Percentiles rank a stretch among this genome's conserved stretches.
Evolutionary conservation across 2,888 invertebrate genomes (phyloP).

Genomic region (Arenicola marina): DNA sequence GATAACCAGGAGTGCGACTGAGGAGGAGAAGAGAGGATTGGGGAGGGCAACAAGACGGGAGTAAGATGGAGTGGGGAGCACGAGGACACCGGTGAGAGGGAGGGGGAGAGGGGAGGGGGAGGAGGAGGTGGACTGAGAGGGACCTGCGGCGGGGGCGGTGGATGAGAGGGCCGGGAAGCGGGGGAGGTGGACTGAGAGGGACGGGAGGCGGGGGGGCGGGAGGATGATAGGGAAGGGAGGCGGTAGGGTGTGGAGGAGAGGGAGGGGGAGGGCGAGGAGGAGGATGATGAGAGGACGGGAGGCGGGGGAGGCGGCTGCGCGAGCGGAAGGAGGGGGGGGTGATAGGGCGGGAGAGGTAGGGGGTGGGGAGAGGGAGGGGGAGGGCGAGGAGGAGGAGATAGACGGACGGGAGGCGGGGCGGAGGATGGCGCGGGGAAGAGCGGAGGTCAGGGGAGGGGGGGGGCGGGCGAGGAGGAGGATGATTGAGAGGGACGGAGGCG

Average conservation of each 20-base stretch:
- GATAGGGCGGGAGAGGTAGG: background rate
- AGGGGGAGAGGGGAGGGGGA: background rate
- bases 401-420: background rate
- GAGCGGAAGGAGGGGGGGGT: background rate
- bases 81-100: background rate
- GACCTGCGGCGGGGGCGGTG: background rate
- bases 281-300: background rate
- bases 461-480: background rate
- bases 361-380: background rate
- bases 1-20: background rate
- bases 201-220: background rate
- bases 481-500: background rate
- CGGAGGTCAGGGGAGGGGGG: background rate
- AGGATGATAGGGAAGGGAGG: background rate
- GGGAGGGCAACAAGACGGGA: background rate
- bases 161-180: background rate
- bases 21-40: background rate
- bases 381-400: background rate
- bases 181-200: background rate
- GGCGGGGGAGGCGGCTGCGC: background rate
- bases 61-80: background rate
- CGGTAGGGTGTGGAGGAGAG: background rate
- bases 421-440: background rate
- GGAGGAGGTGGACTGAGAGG: background rate
- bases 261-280: background rate